Conservation (phyloP, 2,888 invertebrate genomes). For the Xestia rhomboidea region DNA sequence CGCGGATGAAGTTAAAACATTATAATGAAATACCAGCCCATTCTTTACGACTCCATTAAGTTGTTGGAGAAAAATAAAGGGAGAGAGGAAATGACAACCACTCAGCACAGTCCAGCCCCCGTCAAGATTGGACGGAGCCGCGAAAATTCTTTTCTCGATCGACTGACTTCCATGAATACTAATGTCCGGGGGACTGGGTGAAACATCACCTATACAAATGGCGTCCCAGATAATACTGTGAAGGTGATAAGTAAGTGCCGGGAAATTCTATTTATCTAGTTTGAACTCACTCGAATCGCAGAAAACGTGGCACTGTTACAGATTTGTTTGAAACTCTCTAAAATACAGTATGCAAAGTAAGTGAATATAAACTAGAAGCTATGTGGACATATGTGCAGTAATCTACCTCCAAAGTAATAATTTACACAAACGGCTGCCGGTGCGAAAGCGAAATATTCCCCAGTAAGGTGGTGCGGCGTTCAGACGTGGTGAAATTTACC, state of each 20-base stretch:
- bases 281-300: constrained; percentile 17
- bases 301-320: constrained; percentile 29
- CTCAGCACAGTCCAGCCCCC: constrained; percentile 84
- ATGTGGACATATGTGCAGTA: constrained; percentile 60
- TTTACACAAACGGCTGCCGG: constrained; percentile 77
- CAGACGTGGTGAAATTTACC: constrained; percentile 81
- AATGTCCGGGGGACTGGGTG: constrained; percentile 81
- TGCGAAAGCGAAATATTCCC: constrained; percentile 74
- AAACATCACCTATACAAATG: constrained; percentile 83
- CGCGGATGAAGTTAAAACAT: constrained; percentile 83
- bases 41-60: constrained; percentile 88
- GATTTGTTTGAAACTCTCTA: constrained; percentile 55
- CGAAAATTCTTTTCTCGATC: constrained; percentile 89
- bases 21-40: constrained; percentile 85
- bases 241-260: constrained; percentile 70
- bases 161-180: constrained; percentile 90
- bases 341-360: constrained; percentile 58
- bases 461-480: constrained; percentile 68
- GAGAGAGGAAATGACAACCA: constrained; percentile 86
- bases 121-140: constrained; percentile 85
- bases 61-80: constrained; percentile 87
- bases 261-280: constrained; percentile 60
- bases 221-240: constrained; percentile 78
- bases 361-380: constrained; percentile 55
- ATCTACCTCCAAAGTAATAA: constrained; percentile 71